Evolutionary conservation across 2,888 invertebrate species (phyloP), one percentile per base, ranked within the genome.

Genomic region (Micropterix aruncella): DNA sequence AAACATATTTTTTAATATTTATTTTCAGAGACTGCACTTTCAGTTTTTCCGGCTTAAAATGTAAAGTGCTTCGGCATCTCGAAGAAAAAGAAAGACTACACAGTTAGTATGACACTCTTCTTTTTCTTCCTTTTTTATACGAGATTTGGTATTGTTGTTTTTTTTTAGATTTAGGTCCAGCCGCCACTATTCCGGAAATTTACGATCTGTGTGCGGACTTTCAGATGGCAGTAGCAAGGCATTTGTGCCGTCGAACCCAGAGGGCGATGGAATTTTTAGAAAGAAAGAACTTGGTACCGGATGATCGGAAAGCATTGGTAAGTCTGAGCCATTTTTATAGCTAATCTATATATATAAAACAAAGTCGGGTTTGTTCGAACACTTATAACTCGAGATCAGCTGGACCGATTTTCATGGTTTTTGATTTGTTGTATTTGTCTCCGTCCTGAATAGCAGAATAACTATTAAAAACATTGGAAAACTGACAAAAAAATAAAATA

Each of bases 141-240:
- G n/a, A n/a, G 7, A 27, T 27, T 27, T 27, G 12, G 12, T 12
- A 12, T 27, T 27, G 5, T 12, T 7, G 12, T 7, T 27, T 40
- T 16, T 42, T 44, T 36, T 44, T 7, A 40, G 54, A 54, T 38
- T 52, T 65, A 66, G 74, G 66, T 51, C 83, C 79, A 12, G 83
- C 84, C 63, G 74, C 68, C 43, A 62, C 89, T 14, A 78, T 94
- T 51, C 84, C 87, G 12, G 77, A 80, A 58, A 72, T 83, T 12
- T 66, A 74, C 54, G 87, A 96, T 60, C 62, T 96, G 9, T 94
- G 93, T 73, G 93, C 94, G 14, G 81, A 80, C 44, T 79, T 93
- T 56, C 84, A 93, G 59, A 68, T 79, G 49, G 75, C 77, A 9
- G 59, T 86, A 9, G 74, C 85, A 4, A 75, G 77, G 48, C 95